Conservation (phyloP, 2,797 vertebrate species). For the Poecile montanus region DNA sequence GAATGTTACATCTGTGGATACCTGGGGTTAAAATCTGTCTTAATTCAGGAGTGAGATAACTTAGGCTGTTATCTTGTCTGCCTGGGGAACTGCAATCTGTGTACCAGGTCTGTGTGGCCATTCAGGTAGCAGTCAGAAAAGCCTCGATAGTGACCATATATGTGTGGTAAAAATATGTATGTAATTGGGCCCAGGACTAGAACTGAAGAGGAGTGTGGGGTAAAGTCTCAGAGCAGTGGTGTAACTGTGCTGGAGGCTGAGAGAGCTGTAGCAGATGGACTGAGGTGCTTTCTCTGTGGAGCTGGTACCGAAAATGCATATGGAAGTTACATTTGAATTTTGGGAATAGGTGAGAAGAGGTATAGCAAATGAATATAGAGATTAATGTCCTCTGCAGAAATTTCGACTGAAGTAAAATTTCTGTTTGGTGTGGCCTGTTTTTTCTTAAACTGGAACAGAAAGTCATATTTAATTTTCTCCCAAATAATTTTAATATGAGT, state of each 20-base stretch:
- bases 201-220: not conserved
- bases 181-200: not conserved
- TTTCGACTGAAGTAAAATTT: slow-evolving; percentile 7
- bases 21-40: slow-evolving; percentile 31
- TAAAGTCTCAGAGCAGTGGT: slow-evolving; percentile 23
- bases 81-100: not conserved
- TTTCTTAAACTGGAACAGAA: not conserved
- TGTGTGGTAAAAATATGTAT: not conserved
- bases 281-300: not conserved
- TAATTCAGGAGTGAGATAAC: slow-evolving; percentile 17
- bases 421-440: not conserved
- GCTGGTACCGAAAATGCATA: not conserved
- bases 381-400: not conserved
- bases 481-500: not conserved
- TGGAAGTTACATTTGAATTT: not conserved
- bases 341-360: not conserved
- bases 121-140: not conserved
- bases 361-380: not conserved
- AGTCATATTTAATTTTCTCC: not conserved
- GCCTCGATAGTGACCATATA: not conserved
- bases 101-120: not conserved
- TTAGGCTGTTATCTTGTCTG: not conserved
- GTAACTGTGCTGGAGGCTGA: not conserved
- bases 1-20: not conserved
- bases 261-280: not conserved